These are phyloP conservation scores for Lasioglossum pauxillum DNA, from an alignment of 2,888 invertebrate species.

Conservation along the genomic window DNA sequence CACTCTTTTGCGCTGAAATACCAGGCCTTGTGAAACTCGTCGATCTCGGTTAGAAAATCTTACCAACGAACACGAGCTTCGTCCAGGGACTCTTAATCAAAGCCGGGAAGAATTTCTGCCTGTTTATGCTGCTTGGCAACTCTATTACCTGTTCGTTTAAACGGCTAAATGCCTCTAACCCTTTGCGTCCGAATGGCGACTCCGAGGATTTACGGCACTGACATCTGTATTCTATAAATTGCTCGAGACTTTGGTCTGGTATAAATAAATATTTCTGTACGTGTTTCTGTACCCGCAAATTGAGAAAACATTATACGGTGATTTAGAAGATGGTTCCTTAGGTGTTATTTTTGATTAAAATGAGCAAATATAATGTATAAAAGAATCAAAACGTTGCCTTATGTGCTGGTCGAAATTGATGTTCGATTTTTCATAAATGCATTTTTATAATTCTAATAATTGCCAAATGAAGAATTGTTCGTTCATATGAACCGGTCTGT, in stretches of 20 bases:
- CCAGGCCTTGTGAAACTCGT: conserved; percentile 14
- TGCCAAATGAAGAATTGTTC: too few relatives aligned
- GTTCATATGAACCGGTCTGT: too few relatives aligned
- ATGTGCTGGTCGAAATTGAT: too few relatives aligned
- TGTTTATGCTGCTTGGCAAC: neutral
- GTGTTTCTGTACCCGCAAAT: too few relatives aligned
- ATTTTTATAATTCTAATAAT: too few relatives aligned
- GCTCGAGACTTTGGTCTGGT: neutral
- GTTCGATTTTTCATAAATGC: too few relatives aligned
- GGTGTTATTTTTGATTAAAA: too few relatives aligned
- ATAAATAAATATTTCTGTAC: neutral
- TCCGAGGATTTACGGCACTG: neutral
- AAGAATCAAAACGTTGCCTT: too few relatives aligned
- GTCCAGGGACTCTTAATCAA: neutral
- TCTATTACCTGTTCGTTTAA: neutral
- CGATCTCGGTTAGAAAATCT: conserved; percentile 22
- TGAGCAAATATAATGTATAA: too few relatives aligned
- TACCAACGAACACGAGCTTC: conserved; percentile 2
- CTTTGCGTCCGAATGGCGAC: neutral
- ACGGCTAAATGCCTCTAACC: neutral
- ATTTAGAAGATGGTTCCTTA: too few relatives aligned
- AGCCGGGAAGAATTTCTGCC: neutral
- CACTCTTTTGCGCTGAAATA: conserved; percentile 1
- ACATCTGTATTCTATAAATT: neutral
- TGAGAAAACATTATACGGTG: neutral